Conservation (phyloP, 2,797 vertebrate genomes). For the Lithobates pipiens region DNA sequence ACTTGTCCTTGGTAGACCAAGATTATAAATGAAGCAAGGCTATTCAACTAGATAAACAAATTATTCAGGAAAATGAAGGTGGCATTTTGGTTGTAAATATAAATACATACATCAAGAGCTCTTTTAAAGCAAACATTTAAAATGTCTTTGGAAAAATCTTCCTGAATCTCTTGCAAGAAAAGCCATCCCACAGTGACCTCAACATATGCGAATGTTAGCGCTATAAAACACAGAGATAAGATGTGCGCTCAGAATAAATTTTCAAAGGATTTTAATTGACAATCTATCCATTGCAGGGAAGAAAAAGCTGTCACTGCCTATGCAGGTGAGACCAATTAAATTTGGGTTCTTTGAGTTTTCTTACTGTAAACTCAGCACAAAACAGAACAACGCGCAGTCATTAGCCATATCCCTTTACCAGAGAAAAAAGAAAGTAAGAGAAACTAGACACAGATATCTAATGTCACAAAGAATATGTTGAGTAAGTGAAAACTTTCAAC, state of each 20-base stretch:
- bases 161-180: background rate
- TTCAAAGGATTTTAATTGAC: slow-evolving; percentile 66
- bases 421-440: slow-evolving; percentile 26
- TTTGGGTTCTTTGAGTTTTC: slow-evolving; percentile 53
- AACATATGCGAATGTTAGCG: slow-evolving; percentile 62
- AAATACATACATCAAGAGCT: background rate
- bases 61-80: too few species aligned
- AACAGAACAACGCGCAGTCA: slow-evolving; percentile 61
- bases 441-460: slow-evolving; percentile 43
- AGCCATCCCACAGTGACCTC: slow-evolving; percentile 9
- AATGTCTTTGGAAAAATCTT: background rate
- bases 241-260: slow-evolving; percentile 63
- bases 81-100: background rate
- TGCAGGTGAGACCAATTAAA: slow-evolving; percentile 69
- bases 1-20: too few species aligned
- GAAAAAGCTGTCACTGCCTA: slow-evolving; percentile 58
- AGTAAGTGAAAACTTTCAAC: slow-evolving; percentile 53
- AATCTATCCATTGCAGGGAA: slow-evolving; percentile 53
- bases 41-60: too few species aligned
- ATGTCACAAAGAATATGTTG: slow-evolving; percentile 53
- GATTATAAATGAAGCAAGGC: too few species aligned
- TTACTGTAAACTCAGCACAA: slow-evolving; percentile 53
- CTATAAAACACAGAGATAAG: slow-evolving; percentile 61
- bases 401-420: slow-evolving; percentile 60
- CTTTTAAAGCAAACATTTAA: background rate